A percentile compares a stretch with the other conserved stretches of the same genome.
These are phyloP conservation scores for Anolis sagrei DNA, from an alignment of 2,113 vertebrate genomes.

Conservation along the genomic window DNA sequence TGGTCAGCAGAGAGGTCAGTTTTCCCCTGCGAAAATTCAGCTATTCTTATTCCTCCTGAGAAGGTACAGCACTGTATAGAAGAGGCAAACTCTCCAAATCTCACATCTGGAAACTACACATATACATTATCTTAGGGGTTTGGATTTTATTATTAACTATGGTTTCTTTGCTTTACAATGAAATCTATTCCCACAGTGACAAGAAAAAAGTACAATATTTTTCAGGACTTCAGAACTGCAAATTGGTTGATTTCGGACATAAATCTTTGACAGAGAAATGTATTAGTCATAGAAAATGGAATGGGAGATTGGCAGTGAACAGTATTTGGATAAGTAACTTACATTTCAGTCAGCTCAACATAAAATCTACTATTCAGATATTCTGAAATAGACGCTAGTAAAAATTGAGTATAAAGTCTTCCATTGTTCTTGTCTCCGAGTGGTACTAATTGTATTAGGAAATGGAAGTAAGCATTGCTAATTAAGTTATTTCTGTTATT, in stretches of 20 bases:
- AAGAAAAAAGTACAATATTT: background rate
- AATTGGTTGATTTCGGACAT: slow-evolving; percentile 3
- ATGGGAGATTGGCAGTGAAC: slow-evolving; percentile 14
- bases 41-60: background rate
- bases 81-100: no score
- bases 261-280: background rate
- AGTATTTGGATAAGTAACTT: slow-evolving; percentile 49
- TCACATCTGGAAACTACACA: no score
- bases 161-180: background rate
- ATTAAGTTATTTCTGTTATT: slow-evolving; percentile 55
- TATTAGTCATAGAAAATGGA: slow-evolving; percentile 14
- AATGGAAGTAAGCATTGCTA: slow-evolving; percentile 56
- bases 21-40: background rate
- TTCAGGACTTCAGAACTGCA: slow-evolving; percentile 11
- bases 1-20: background rate
- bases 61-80: background rate
- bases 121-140: no score
- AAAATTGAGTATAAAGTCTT: slow-evolving; percentile 27
- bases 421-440: slow-evolving; percentile 33
- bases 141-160: background rate
- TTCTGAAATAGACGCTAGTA: slow-evolving; percentile 55
- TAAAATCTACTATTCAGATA: slow-evolving; percentile 48
- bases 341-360: slow-evolving; percentile 54
- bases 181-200: background rate
- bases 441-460: slow-evolving; percentile 63